Conservation (phyloP, 2,113 vertebrate species). For the Pampusana beccarii region DNA sequence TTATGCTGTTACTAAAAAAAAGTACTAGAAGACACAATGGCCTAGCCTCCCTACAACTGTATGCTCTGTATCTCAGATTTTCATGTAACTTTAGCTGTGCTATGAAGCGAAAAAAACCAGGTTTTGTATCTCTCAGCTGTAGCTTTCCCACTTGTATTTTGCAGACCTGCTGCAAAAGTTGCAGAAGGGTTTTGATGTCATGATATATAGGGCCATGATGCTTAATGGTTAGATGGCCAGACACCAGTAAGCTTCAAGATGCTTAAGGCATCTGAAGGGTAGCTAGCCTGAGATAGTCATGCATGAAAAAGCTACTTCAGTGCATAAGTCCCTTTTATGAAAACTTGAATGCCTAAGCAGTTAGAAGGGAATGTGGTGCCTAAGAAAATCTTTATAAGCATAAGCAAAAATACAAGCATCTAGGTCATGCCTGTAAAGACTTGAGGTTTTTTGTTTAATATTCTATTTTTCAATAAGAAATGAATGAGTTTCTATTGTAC, state of each 20-base stretch:
- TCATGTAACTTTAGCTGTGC: not conserved
- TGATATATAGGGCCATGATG: not conserved
- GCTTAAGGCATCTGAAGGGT: not conserved
- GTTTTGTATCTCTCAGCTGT: not conserved
- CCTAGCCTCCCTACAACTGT: not conserved
- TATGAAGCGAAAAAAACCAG: not conserved
- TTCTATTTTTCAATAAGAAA: not conserved
- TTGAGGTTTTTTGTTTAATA: not conserved
- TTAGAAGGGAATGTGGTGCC: not conserved
- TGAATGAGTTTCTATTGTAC: not conserved
- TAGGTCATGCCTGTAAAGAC: not conserved
- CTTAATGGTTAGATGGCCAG: not conserved
- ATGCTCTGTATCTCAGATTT: not conserved
- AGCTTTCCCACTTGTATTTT: not conserved
- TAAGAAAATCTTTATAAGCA: not conserved
- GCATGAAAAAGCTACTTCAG: not conserved
- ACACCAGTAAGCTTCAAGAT: not conserved
- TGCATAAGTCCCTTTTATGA: not conserved
- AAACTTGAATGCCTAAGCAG: not conserved
- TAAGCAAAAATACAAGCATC: not conserved
- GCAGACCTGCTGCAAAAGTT: not conserved
- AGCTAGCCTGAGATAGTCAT: not conserved
- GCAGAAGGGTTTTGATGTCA: not conserved
- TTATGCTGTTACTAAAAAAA: not conserved
- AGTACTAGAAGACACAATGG: accelerated